phyloP scores from a whole-genome alignment of 2,888 invertebrate genomes.

The Eristalis pertinax region DNA sequence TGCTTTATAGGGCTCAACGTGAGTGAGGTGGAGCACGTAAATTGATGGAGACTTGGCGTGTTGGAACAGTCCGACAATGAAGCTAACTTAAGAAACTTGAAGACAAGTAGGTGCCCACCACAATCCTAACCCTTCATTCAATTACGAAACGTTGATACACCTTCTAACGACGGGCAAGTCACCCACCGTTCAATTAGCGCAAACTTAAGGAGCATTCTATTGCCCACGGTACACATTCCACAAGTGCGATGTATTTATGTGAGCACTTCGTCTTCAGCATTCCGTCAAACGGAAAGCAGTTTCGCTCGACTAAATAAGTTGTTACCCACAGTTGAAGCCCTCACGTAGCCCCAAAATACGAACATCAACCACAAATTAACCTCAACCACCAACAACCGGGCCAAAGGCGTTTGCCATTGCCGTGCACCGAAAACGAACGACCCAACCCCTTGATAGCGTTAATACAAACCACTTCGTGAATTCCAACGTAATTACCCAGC shows the following conservation, averaged over 20 bases:
- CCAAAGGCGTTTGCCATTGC: not conserved
- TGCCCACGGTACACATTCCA: not conserved
- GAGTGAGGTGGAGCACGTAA: too few species aligned
- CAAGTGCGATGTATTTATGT: not conserved
- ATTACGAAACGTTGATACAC: not conserved
- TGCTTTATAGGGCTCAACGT: too few species aligned
- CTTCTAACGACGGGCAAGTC: not conserved
- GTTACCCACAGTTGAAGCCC: not conserved
- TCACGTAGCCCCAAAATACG: not conserved
- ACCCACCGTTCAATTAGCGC: not conserved
- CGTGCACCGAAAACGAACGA: not conserved
- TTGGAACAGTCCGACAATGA: too few species aligned
- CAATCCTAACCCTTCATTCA: not conserved
- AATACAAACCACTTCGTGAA: not conserved
- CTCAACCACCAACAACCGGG: not conserved
- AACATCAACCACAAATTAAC: conserved; percentile 3
- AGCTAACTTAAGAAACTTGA: too few species aligned
- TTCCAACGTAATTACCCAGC: conserved; percentile 16
- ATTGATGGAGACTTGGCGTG: too few species aligned
- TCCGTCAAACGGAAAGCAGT: not conserved
- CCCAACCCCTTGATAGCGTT: conserved; percentile 1
- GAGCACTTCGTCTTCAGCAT: not conserved
- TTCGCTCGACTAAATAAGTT: not conserved
- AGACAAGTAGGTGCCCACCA: too few species aligned
- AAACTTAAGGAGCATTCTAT: not conserved